Base-by-base conservation (phyloP, 2,113 vertebrate species). In the Scolopax mira region DNA sequence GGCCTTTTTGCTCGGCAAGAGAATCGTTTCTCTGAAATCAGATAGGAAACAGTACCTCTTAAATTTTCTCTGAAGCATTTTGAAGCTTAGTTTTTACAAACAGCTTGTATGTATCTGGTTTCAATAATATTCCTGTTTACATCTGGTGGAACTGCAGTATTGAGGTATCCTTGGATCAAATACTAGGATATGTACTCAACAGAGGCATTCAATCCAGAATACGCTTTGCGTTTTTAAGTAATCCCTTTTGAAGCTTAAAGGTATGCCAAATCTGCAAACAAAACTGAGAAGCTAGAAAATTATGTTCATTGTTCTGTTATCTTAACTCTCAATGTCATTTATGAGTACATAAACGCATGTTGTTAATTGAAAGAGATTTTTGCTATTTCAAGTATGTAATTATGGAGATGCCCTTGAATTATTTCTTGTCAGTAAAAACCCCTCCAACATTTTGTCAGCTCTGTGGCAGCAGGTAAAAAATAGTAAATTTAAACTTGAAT, bases 321-420 rank as follows among this genome's bases (percentile, higher is more conserved):
- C 54, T 82, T 37, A 48, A 51, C 35, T 95, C 55, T 80, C 88
- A 85, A 35, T 84, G 60, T 88, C 21, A 66, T 77, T 91, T 90
- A 39, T 77, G 67, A 66, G 46, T 74, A 64, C 10, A 13, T 86
- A 80, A 82, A 51, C 90, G 73, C 23, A 66, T n/a, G 44, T 18
- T 83, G 74, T 67, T 94, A 79, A 77, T 80, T 74, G 75, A 95
- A 96, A 84, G 21, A 22, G 31, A 70, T 83, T 88, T 90, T 90
- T 88, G 52, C 49, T 92, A 18, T 90, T 94, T 89, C 49, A 70
- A 48, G 9, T 92, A 69, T 70, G 46, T 89, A 69, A 69, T 55
- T 83, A 37, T n/a, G 64, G 33, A 28, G n/a, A 86, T 89, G 44
- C 62, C 61, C 52, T 86, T 89, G 73, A 93, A 61, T 90, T 84